Evolutionary conservation across 2,113 vertebrate species (phyloP), one percentile per base, ranked within the genome.

Genomic region (Oxyura jamaicensis): DNA sequence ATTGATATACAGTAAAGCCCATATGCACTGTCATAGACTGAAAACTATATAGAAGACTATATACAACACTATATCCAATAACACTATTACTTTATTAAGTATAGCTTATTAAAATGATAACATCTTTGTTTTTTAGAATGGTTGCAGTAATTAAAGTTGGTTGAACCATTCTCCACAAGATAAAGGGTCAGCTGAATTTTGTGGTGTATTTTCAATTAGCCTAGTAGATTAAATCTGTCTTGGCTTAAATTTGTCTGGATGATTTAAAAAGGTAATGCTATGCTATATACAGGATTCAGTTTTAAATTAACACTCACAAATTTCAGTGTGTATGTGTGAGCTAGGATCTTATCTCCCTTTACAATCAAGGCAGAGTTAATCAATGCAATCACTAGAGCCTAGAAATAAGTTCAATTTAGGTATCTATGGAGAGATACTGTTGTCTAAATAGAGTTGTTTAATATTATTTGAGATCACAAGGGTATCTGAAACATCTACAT

Each of bases 71-170:
- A 74, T 33, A 48, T 48, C 46, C 46, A 48, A 48, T 48, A 48
- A 48, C 46, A 48, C 29, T 52, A 83, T 19, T 62, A 46, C 19
- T 76, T 85, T 75, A 72, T 83, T 91, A 91, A 95, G 7, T 16
- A n/a, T 25, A 87, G n/a, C 19, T 63, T 63, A 89, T 93, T 91
- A 91, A 88, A 88, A 74, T 69, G 58, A 92, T 91, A 93, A 56
- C 18, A 90, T 86, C 53, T 91, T 65, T n/a, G 25, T 29, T 26
- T 26, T 83, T 73, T 74, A 83, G 50, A 90, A 85, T n/a, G 35
- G 55, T 33, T 90, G 41, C 31, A 77, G 39, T 67, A 94, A 88
- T 80, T 96, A 86, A 83, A 91, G 19, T 11, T 74, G 53, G 36
- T 55, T 11, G 3, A 94, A 71, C 17, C 23, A 42, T 77, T 67